Evolutionary conservation across 2,888 invertebrate species (phyloP).

Genomic region (Parnassius smintheus): DNA sequence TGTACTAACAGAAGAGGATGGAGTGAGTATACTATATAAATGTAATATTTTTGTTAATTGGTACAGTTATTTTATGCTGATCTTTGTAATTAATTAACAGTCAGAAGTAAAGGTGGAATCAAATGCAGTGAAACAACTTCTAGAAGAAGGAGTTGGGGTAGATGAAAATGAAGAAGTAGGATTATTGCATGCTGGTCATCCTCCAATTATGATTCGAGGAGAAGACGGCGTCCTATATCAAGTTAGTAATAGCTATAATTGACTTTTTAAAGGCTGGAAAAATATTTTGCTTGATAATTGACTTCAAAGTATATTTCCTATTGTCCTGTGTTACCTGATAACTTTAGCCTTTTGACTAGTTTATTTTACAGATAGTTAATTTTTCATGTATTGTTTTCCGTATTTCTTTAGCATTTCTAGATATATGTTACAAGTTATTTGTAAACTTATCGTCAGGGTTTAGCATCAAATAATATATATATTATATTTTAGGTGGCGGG

Average conservation of each 20-base stretch:
- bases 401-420: no score
- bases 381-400: no score
- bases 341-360: no score
- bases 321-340: no score
- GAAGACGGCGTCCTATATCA: slow-evolving; percentile 92
- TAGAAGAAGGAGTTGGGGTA: slow-evolving; percentile 65
- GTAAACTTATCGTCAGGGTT: no score
- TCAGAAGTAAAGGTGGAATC: slow-evolving; percentile 74
- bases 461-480: no score
- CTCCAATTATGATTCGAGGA: slow-evolving; percentile 89
- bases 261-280: no score
- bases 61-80: not conserved
- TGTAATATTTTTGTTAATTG: not conserved
- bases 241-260: slow-evolving; percentile 48
- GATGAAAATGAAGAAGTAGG: slow-evolving; percentile 69
- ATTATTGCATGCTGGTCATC: slow-evolving; percentile 66
- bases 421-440: no score
- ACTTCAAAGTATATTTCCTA: not conserved
- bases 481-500: slow-evolving; percentile 82
- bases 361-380: no score
- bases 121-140: slow-evolving; percentile 82
- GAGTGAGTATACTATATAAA: slow-evolving; percentile 57
- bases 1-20: slow-evolving; percentile 72
- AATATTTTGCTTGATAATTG: no score
- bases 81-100: slow-evolving; percentile 36